These are phyloP conservation scores for Sicus ferrugineus DNA, from an alignment of 2,888 invertebrate species.

Conservation along the genomic window DNA sequence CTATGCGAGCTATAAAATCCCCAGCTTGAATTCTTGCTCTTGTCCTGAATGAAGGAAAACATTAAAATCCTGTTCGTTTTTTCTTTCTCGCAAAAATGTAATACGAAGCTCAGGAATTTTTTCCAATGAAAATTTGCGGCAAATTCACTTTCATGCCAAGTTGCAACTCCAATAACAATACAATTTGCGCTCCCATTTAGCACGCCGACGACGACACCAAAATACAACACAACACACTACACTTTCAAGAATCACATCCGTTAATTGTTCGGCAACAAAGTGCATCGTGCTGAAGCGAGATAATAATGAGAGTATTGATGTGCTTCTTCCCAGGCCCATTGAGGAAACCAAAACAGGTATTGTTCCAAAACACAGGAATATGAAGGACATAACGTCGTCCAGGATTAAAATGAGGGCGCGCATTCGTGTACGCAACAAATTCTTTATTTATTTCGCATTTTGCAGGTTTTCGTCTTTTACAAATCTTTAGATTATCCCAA, in stretches of 20 bases:
- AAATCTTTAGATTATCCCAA: slow-evolving; percentile 22
- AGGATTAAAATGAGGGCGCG: slow-evolving; percentile 20
- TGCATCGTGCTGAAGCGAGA: slow-evolving; percentile 24
- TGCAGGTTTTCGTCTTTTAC: not conserved
- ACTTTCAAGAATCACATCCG: slow-evolving; percentile 2
- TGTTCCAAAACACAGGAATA: slow-evolving; percentile 17
- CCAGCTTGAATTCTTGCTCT: not conserved
- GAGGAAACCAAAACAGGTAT: slow-evolving; percentile 21
- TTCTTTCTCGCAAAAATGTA: slow-evolving; percentile 19
- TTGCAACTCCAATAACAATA: slow-evolving; percentile 10
- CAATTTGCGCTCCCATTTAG: not conserved
- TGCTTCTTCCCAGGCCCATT: slow-evolving; percentile 27
- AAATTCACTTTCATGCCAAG: slow-evolving; percentile 26
- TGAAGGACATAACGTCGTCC: slow-evolving; percentile 20
- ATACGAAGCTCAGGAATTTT: slow-evolving; percentile 28
- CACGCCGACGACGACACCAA: slow-evolving; percentile 2
- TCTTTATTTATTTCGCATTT: slow-evolving; percentile 2
- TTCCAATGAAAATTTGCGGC: slow-evolving; percentile 32
- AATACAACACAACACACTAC: not conserved
- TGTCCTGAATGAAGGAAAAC: not conserved
- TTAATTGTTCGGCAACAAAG: slow-evolving; percentile 24
- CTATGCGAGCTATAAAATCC: not conserved
- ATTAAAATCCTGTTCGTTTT: not conserved
- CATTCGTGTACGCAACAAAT: not conserved
- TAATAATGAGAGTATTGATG: slow-evolving; percentile 16